Base-by-base conservation (phyloP, 1,140 invertebrate species). In the Yoshiicerus persimilis region DNA sequence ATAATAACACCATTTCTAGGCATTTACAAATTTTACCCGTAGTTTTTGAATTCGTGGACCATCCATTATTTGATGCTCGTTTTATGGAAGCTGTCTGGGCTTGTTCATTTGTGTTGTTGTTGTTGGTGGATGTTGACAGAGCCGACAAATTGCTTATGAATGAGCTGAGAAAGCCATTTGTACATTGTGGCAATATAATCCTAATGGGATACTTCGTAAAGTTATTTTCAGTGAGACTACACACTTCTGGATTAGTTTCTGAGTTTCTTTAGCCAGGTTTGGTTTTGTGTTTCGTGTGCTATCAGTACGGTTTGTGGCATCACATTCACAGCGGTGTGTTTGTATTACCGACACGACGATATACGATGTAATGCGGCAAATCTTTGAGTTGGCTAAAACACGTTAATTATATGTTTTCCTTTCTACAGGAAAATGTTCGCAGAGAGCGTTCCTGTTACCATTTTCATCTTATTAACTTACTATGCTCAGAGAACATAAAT, bases 131-230 rank as follows among this genome's bases (percentile, higher is more conserved):
- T 84, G 83, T 84, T 84, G 83, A 84, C 83, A 84, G 38, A 47
- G 39, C 38, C 27, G 39, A 84, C 83, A 84, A 84, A 84, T 84
- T 47, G 83, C 83, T 56, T 47, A 84, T 47, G 83, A 47, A 84
- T 84, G 83, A 84, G 38, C 27, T 84, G 38, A 47, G 83, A 84
- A 80, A 80, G 75, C 32, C 34, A 80, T 80, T 80, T 38, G 32
- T 36, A 80, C 75, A 36, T 80, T 80, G 75, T 80, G n/a, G 34
- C 75, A 80, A 80, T 36, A 38, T 80, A 80, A 80, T 80, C 75
- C 75, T 80, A 80, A 80, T 80, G 30, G 75, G 34, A 80, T 80
- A 80, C 38, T 80, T 34, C 30, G 20, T 13, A 36, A 34, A 80
- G 34, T 75, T 80, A 80, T 80, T 80, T 80, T 80, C 75, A 80